phyloP scores from a whole-genome alignment of 2,888 invertebrate species.

The Scaeva pyrastri region DNA sequence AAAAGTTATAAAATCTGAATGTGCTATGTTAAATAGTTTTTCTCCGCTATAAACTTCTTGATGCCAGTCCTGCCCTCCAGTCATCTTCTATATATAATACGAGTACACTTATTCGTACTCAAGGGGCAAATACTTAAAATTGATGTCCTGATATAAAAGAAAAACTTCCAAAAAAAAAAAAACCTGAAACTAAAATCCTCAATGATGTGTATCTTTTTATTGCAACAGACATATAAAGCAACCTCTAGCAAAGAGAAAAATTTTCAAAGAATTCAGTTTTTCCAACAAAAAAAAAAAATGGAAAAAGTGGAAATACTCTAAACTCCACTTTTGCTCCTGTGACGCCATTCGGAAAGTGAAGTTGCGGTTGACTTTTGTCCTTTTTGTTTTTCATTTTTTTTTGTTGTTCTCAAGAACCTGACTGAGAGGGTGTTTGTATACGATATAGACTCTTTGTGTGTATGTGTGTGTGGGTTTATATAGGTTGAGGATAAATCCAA shows the following conservation, averaged over 20 bases:
- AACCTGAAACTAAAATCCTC: conserved; percentile 44
- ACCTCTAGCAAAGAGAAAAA: conserved; percentile 37
- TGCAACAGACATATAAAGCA: conserved; percentile 59
- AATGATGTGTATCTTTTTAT: conserved; percentile 69
- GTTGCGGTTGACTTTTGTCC: conserved; percentile 58
- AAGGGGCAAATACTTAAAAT: conserved; percentile 56
- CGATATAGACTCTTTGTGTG: conserved; percentile 22
- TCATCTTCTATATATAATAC: not conserved
- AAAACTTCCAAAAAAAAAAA: too few relatives aligned
- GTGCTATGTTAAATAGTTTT: conserved; percentile 26
- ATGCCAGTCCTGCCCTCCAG: not conserved
- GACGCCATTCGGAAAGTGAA: conserved; percentile 21
- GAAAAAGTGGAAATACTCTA: conserved; percentile 5
- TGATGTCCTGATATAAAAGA: conserved; percentile 54
- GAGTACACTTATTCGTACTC: not conserved
- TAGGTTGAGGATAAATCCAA: conserved; percentile 54
- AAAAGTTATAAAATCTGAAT: conserved; percentile 38
- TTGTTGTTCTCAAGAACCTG: conserved; percentile 12
- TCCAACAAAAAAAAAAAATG: not conserved
- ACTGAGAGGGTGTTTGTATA: conserved; percentile 28
- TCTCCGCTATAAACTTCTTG: not conserved
- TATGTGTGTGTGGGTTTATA: not conserved
- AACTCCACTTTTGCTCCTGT: conserved; percentile 22
- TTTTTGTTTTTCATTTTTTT: conserved; percentile 3
- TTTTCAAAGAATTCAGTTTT: conserved; percentile 6